Percentiles rank a stretch among this genome's conserved stretches.
These are phyloP conservation scores for Lutraria lutraria DNA, from an alignment of 2,888 invertebrate species.

Conservation along the genomic window DNA sequence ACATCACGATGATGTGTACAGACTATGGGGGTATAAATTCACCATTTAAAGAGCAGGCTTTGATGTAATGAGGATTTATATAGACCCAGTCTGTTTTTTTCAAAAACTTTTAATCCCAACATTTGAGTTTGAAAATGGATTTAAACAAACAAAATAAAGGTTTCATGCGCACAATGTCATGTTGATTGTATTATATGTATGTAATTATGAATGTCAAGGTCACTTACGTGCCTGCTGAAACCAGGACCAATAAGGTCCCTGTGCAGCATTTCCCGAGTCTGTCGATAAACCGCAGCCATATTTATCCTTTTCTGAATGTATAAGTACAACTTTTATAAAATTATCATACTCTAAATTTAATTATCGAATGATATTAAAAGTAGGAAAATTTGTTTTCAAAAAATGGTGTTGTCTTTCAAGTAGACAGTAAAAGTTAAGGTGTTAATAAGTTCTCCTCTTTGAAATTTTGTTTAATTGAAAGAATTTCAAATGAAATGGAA, in stretches of 20 bases:
- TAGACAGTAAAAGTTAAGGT: background rate
- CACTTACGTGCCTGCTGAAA: conserved; percentile 49
- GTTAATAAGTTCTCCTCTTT: background rate
- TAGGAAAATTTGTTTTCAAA: background rate
- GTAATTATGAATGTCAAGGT: background rate
- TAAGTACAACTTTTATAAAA: background rate
- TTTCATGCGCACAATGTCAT: too few relatives aligned
- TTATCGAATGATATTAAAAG: too few relatives aligned
- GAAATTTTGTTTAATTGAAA: background rate
- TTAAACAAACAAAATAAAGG: too few relatives aligned
- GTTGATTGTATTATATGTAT: too few relatives aligned
- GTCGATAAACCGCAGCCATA: conserved; percentile 45
- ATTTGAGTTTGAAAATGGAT: too few relatives aligned
- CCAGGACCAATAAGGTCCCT: conserved; percentile 59
- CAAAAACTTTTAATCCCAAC: too few relatives aligned
- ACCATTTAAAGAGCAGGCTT: too few relatives aligned
- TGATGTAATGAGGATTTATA: too few relatives aligned
- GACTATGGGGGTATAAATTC: too few relatives aligned
- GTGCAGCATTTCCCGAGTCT: conserved; percentile 55
- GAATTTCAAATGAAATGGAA: background rate
- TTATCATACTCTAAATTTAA: too few relatives aligned
- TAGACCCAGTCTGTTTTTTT: too few relatives aligned
- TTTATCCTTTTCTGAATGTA: background rate
- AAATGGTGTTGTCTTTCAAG: background rate
- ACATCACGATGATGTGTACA: too few relatives aligned